Evolutionary conservation across 2,113 vertebrate species (phyloP).

Genomic region (Onychostruthus taczanowskii): DNA sequence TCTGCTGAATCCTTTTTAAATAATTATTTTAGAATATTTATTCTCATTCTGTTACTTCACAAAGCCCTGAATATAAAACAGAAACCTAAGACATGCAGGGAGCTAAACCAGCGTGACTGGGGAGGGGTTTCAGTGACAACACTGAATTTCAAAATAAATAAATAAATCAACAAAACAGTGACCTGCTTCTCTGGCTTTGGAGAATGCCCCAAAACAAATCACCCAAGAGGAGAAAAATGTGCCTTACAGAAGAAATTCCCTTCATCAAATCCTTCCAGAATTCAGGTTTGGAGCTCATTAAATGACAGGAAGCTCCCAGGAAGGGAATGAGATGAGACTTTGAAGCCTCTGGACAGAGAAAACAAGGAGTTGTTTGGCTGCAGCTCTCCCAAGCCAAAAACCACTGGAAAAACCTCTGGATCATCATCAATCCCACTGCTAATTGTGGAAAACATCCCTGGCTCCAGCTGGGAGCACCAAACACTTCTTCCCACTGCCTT

Average conservation of each 20-base stretch:
- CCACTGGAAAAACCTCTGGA: background rate
- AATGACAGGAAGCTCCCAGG: background rate
- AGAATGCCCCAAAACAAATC: background rate
- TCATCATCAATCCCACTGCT: background rate
- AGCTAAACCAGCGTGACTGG: background rate
- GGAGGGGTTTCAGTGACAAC: background rate
- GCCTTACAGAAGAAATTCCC: background rate
- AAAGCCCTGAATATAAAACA: background rate
- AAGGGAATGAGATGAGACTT: background rate
- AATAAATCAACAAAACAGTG: background rate
- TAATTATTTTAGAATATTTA: background rate
- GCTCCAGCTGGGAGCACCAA: constrained; percentile 11
- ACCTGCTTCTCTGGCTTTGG: background rate
- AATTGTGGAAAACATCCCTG: background rate
- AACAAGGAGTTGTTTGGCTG: background rate
- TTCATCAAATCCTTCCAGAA: background rate
- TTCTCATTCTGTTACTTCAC: background rate
- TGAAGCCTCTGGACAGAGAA: background rate
- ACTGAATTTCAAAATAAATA: background rate
- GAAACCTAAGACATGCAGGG: background rate
- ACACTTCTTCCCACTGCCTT: background rate
- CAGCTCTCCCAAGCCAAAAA: background rate
- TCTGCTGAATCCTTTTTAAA: background rate
- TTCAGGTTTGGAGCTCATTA: background rate
- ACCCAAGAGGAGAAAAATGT: background rate